Conservation (phyloP, 2,888 invertebrate genomes). For the Nephrotoma guestfalica region DNA sequence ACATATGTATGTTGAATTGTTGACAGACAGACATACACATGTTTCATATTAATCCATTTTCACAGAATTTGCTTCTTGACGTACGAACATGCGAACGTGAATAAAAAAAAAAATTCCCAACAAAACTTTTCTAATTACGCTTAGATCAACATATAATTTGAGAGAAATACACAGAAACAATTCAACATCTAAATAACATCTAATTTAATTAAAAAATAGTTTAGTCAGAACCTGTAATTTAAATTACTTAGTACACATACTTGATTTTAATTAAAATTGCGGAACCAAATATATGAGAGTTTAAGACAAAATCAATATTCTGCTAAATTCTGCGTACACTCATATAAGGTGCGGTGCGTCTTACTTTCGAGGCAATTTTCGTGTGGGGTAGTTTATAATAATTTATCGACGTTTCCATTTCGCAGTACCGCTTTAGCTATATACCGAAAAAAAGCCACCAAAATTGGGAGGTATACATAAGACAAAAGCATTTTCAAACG, state of each 20-base stretch:
- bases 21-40: neutral
- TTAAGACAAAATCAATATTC: neutral
- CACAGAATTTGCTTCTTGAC: neutral
- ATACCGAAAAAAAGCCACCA: neutral
- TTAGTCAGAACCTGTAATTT: neutral
- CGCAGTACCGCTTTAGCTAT: neutral
- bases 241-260: neutral
- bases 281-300: neutral
- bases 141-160: neutral
- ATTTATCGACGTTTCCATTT: neutral
- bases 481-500: neutral
- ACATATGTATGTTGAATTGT: neutral
- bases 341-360: neutral
- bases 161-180: neutral
- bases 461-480: neutral
- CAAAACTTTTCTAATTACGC: neutral
- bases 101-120: neutral
- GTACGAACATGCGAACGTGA: neutral
- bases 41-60: neutral
- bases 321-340: neutral
- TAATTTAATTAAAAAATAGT: neutral
- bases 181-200: neutral
- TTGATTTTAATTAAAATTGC: neutral
- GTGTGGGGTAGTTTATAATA: neutral
- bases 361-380: neutral